Conservation (phyloP, 2,888 invertebrate genomes). For the Cepaea hortensis region DNA sequence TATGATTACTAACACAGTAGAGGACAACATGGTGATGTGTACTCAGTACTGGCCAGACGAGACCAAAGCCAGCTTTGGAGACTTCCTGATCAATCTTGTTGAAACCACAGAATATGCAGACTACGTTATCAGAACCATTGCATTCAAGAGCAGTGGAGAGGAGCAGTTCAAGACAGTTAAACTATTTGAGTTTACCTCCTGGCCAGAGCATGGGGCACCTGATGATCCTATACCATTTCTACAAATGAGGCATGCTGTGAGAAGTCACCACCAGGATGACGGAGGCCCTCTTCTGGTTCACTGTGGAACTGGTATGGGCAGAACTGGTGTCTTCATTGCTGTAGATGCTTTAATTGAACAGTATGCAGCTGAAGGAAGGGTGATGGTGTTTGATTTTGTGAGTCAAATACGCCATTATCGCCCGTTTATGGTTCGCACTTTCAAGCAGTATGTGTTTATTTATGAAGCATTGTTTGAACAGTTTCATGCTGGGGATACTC, state of each 20-base stretch:
- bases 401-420: conserved; percentile 70
- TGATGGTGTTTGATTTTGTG: conserved; percentile 67
- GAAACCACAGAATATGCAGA: conserved; percentile 93
- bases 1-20: conserved; percentile 77
- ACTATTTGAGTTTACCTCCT: conserved; percentile 72
- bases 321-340: conserved; percentile 74
- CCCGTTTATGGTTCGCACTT: conserved; percentile 72
- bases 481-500: conserved; percentile 68
- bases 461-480: conserved; percentile 74
- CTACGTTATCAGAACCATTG: conserved; percentile 81
- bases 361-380: conserved; percentile 68
- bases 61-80: conserved; percentile 82
- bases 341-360: conserved; percentile 73
- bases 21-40: conserved; percentile 83
- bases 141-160: conserved; percentile 54
- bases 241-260: conserved; percentile 67
- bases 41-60: conserved; percentile 89
- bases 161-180: conserved; percentile 56
- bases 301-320: conserved; percentile 75
- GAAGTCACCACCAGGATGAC: conserved; percentile 56
- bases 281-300: conserved; percentile 71
- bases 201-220: conserved; percentile 74
- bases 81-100: conserved; percentile 90
- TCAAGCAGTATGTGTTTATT: conserved; percentile 73
- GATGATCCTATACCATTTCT: conserved; percentile 72